phyloP scores from a whole-genome alignment of 2,113 vertebrate species.

The Sinocyclocheilus rhinocerous region DNA sequence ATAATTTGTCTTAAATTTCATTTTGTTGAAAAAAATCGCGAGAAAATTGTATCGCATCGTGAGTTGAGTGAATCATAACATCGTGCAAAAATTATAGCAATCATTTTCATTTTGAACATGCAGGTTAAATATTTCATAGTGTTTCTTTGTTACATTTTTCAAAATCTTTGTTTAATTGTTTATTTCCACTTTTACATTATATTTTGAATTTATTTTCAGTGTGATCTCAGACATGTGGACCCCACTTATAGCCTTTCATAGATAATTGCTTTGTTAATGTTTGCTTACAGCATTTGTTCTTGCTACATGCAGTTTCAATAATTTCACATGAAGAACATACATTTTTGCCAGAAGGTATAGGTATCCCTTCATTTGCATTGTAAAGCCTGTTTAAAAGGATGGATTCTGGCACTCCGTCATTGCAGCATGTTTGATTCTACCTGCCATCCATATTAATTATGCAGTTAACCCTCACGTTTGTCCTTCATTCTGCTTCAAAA shows the following conservation, averaged over 20 bases:
- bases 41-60: too few species aligned
- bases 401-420: background rate
- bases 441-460: background rate
- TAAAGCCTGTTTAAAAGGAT: background rate
- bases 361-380: conserved; percentile 12
- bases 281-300: background rate
- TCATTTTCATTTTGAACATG: background rate
- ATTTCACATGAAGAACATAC: background rate
- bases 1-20: too few species aligned
- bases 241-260: background rate
- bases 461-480: background rate
- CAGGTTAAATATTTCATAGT: background rate
- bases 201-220: background rate
- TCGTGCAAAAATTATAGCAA: too few species aligned
- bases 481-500: conserved; percentile 22
- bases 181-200: background rate
- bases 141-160: background rate
- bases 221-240: background rate
- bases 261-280: conserved; percentile 16
- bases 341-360: background rate
- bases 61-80: too few species aligned
- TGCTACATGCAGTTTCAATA: background rate
- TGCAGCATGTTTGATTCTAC: conserved; percentile 16
- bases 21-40: too few species aligned
- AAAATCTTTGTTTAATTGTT: background rate